phyloP scores from a whole-genome alignment of 2,797 vertebrate genomes.

The Emys orbicularis region DNA sequence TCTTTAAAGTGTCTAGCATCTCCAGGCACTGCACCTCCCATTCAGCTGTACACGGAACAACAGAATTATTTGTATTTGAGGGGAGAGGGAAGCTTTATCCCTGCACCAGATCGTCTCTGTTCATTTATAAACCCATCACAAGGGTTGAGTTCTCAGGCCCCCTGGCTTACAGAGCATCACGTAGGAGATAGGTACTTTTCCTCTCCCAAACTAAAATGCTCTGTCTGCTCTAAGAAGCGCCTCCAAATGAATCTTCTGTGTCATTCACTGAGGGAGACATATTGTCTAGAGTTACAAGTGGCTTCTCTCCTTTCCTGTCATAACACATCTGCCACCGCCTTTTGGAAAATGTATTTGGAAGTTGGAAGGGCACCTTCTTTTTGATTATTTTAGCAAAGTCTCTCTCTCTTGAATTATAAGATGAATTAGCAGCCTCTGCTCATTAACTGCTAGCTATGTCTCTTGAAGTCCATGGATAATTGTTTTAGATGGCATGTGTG shows the following conservation, averaged over 20 bases:
- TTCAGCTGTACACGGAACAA: background rate
- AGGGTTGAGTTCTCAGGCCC: background rate
- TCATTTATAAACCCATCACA: background rate
- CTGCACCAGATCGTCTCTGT: background rate
- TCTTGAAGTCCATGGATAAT: background rate
- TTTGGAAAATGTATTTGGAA: background rate
- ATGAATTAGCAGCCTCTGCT: constrained; percentile 50
- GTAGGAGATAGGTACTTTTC: background rate
- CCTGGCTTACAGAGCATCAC: background rate
- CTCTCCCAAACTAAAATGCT: background rate
- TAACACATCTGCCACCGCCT: background rate
- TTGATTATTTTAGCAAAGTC: rapidly evolving
- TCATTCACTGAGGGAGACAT: background rate
- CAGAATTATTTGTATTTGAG: background rate
- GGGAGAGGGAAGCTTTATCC: background rate
- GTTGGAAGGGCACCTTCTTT: constrained; percentile 35
- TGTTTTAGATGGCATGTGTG: background rate
- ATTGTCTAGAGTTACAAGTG: background rate
- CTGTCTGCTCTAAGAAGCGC: background rate
- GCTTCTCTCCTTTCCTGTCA: constrained; percentile 22
- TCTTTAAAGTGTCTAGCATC: background rate
- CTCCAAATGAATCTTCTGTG: rapidly evolving
- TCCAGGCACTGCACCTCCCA: background rate
- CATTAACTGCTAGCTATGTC: constrained; percentile 21
- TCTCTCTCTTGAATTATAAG: background rate